phyloP scores from a whole-genome alignment of 1,140 invertebrate genomes.

The Telenomus remus region DNA sequence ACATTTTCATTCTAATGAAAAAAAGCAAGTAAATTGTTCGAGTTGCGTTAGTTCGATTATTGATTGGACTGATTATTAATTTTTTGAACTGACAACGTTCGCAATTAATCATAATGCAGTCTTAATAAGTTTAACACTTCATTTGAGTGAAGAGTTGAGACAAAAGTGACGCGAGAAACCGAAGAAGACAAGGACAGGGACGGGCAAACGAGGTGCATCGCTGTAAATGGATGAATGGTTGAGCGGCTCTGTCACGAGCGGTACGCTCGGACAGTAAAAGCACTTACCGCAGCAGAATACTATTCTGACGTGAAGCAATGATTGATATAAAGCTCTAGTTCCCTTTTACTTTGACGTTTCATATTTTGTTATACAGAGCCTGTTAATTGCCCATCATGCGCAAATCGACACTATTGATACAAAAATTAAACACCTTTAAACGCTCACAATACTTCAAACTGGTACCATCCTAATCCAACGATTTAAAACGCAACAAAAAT shows the following conservation, averaged over 20 bases:
- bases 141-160: background rate
- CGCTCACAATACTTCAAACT: too few relatives aligned
- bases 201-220: slow-evolving; percentile 2
- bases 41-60: too few relatives aligned
- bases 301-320: slow-evolving; percentile 14
- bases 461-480: too few relatives aligned
- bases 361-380: slow-evolving; percentile 1
- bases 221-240: slow-evolving; percentile 21
- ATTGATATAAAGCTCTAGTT: slow-evolving; percentile 16
- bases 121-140: too few relatives aligned
- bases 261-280: slow-evolving; percentile 17
- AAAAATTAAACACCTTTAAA: too few relatives aligned
- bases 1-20: too few relatives aligned
- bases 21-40: background rate
- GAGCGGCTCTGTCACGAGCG: too few relatives aligned
- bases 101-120: too few relatives aligned
- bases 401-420: background rate
- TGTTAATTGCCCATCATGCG: background rate
- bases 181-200: slow-evolving; percentile 1
- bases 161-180: slow-evolving; percentile 6
- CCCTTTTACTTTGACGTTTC: background rate
- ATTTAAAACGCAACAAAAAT: too few relatives aligned
- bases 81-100: too few relatives aligned
- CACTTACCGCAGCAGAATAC: slow-evolving; percentile 15
- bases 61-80: too few relatives aligned